These are phyloP conservation scores for Tineola bisselliella DNA, from an alignment of 2,888 invertebrate species.

Conservation along the genomic window DNA sequence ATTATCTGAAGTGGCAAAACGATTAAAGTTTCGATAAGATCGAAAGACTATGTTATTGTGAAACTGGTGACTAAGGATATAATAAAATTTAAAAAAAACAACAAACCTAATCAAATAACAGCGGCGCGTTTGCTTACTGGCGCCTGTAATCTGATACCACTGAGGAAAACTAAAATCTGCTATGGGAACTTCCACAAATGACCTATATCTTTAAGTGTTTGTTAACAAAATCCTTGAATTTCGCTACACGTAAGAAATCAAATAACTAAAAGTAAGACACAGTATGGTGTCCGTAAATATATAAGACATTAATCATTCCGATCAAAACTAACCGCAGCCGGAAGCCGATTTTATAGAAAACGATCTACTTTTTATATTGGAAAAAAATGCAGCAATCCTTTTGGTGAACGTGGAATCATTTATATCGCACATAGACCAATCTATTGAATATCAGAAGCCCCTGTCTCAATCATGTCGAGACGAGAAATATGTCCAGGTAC, in stretches of 20 bases:
- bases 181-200: conserved; percentile 11
- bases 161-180: conserved; percentile 2
- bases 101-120: conserved; percentile 44
- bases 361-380: conserved; percentile 17
- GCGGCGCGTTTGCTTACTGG: conserved; percentile 49
- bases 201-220: conserved; percentile 8
- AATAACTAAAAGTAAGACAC: background rate
- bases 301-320: conserved; percentile 27
- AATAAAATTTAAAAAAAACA: conserved; percentile 19
- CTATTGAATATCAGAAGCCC: conserved; percentile 9
- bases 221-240: background rate
- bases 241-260: background rate
- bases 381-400: conserved; percentile 30
- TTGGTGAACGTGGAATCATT: conserved; percentile 30
- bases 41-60: background rate
- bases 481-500: conserved; percentile 52
- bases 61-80: background rate
- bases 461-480: conserved; percentile 8
- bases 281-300: background rate
- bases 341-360: conserved; percentile 29
- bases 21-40: background rate
- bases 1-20: background rate
- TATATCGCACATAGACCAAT: conserved; percentile 27
- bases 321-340: conserved; percentile 29
- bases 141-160: conserved; percentile 51